A percentile compares a stretch with the other conserved stretches of the same genome.
Evolutionary conservation across 1,140 invertebrate genomes (phyloP).

Genomic region (Drosophila asahinai): DNA sequence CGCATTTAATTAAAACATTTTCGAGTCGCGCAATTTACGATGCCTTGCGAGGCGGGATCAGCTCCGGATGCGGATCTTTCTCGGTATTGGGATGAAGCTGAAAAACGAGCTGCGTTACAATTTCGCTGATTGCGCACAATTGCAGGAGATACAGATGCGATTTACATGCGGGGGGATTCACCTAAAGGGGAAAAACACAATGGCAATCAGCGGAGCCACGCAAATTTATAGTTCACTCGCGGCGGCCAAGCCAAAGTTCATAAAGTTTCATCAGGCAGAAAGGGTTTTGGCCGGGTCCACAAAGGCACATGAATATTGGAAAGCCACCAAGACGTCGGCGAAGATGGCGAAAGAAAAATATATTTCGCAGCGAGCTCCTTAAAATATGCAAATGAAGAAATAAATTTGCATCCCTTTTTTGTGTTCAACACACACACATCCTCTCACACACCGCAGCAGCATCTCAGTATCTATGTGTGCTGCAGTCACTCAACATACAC

Average conservation of each 20-base stretch:
- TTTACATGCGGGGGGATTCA: constrained; percentile 59
- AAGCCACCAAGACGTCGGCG: constrained; percentile 46
- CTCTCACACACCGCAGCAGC: constrained; percentile 24
- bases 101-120: constrained; percentile 77
- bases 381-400: constrained; percentile 85
- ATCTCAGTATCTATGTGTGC: not conserved
- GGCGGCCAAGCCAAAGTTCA: constrained; percentile 74
- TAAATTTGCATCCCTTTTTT: constrained; percentile 84
- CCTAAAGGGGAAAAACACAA: constrained; percentile 38
- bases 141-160: constrained; percentile 72
- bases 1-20: constrained; percentile 81
- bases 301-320: constrained; percentile 62
- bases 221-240: constrained; percentile 76
- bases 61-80: constrained; percentile 23
- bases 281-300: constrained; percentile 12
- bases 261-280: constrained; percentile 77
- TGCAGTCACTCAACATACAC: constrained; percentile 62
- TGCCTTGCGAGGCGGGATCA: constrained; percentile 27
- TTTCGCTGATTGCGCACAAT: constrained; percentile 80
- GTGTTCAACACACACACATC: constrained; percentile 47
- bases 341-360: constrained; percentile 71
- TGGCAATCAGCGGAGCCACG: constrained; percentile 68
- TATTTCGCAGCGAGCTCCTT: constrained; percentile 78
- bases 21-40: constrained; percentile 54
- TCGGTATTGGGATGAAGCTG: constrained; percentile 36